Conservation (phyloP, 2,797 vertebrate genomes). For the Furcifer pardalis region DNA sequence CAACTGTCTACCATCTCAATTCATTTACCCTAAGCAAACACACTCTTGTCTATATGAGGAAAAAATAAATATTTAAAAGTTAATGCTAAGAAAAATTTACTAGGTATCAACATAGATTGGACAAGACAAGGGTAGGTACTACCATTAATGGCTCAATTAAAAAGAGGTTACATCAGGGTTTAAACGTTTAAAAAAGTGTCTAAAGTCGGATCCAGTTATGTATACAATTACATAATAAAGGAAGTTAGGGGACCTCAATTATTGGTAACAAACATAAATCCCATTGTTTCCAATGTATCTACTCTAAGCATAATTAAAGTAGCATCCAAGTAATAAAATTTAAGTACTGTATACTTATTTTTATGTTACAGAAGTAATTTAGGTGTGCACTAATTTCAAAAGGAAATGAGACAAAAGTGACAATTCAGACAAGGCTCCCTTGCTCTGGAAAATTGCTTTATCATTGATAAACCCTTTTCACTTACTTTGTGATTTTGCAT, state of each 20-base stretch:
- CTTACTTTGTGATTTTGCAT: constrained; percentile 82
- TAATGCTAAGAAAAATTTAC: background rate
- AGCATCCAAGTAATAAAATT: background rate
- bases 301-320: background rate
- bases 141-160: background rate
- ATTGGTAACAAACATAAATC: background rate
- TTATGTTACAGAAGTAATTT: background rate
- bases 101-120: constrained; percentile 1
- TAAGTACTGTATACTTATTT: background rate
- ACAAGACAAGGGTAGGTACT: background rate
- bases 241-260: background rate
- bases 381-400: background rate
- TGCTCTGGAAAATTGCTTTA: constrained; percentile 36
- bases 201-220: background rate
- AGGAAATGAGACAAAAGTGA: background rate
- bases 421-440: constrained; percentile 17
- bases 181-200: background rate
- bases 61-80: background rate
- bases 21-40: constrained; percentile 12
- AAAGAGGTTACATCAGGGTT: background rate
- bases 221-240: background rate
- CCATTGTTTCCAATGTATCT: background rate
- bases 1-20: background rate
- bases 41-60: constrained; percentile 1
- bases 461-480: constrained; percentile 65